phyloP scores from a whole-genome alignment of 2,888 invertebrate genomes.

The Heliconius sara region DNA sequence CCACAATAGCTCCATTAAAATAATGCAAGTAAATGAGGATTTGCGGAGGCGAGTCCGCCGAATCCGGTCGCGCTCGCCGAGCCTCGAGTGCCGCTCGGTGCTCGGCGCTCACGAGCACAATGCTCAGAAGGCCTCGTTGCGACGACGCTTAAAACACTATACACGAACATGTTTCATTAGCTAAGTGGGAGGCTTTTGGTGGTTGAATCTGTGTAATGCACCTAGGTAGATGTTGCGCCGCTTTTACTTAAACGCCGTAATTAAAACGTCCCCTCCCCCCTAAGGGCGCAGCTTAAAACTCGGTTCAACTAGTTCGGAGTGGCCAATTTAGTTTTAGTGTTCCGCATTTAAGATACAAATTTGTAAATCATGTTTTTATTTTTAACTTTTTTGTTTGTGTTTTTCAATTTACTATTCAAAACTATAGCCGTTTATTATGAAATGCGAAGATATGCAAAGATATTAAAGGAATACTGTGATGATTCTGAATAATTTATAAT shows the following conservation, averaged over 20 bases:
- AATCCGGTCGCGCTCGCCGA: constrained; percentile 68
- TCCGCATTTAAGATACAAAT: constrained; percentile 67
- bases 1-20: constrained; percentile 84
- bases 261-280: constrained; percentile 77
- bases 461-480: no score
- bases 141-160: constrained; percentile 79
- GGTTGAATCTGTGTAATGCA: constrained; percentile 83
- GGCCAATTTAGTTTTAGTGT: constrained; percentile 81
- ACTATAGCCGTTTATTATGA: constrained; percentile 9
- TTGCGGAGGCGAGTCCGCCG: constrained; percentile 78
- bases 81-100: constrained; percentile 58
- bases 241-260: constrained; percentile 83
- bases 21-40: constrained; percentile 85
- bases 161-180: constrained; percentile 85
- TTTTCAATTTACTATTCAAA: constrained; percentile 11
- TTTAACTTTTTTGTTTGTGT: constrained; percentile 34
- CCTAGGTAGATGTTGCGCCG: constrained; percentile 77
- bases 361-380: constrained; percentile 51
- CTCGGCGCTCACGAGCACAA: constrained; percentile 55
- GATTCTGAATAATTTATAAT: no score
- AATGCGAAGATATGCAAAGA: background rate
- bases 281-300: constrained; percentile 80
- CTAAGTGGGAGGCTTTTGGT: constrained; percentile 85
- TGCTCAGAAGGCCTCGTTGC: constrained; percentile 62
- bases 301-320: constrained; percentile 76